phyloP scores from a whole-genome alignment of 2,888 invertebrate species.

The Escarpia spicata region DNA sequence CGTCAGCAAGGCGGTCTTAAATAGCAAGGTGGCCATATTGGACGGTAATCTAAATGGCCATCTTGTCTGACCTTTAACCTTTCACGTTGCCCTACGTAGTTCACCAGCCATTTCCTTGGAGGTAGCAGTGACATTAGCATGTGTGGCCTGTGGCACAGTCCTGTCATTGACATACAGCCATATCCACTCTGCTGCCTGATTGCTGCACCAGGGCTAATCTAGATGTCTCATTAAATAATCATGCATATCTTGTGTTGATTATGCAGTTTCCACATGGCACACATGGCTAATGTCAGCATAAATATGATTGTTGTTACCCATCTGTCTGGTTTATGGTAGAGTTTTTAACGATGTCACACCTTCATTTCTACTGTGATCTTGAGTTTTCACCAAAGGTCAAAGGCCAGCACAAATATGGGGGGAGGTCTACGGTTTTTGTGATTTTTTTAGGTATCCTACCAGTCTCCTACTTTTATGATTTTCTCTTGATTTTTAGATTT shows the following conservation, averaged over 20 bases:
- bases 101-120: neutral
- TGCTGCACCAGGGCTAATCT: neutral
- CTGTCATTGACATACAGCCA: neutral
- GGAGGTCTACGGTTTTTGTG: too few species aligned
- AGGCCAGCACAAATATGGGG: too few species aligned
- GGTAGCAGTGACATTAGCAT: neutral
- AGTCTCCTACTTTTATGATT: too few species aligned
- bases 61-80: neutral
- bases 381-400: too few species aligned
- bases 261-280: neutral
- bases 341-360: too few species aligned
- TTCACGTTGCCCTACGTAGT: neutral
- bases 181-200: neutral
- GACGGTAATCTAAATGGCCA: neutral
- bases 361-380: too few species aligned
- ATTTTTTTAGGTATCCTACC: too few species aligned
- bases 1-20: neutral
- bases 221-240: neutral
- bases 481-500: too few species aligned
- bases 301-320: neutral
- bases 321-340: too few species aligned
- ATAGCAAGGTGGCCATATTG: neutral
- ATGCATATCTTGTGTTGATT: neutral
- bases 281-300: neutral
- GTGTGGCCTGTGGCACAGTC: neutral